phyloP scores from a whole-genome alignment of 2,888 invertebrate species.

The Notodonta dromedarius region DNA sequence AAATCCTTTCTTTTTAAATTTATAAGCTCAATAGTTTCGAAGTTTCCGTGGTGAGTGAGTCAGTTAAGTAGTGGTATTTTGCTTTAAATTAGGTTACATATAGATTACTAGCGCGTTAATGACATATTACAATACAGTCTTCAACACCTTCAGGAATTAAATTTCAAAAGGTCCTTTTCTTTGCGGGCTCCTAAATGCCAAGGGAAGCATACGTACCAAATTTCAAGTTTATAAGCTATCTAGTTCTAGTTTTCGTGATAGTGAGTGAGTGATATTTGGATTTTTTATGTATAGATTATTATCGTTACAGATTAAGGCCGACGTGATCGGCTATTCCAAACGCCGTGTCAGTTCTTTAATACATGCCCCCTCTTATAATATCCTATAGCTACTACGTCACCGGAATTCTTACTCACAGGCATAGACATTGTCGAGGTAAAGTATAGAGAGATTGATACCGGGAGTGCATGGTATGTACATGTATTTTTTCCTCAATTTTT shows the following conservation, averaged over 20 bases:
- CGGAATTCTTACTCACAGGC: slow-evolving; percentile 29
- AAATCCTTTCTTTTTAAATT: too few species aligned
- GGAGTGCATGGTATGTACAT: slow-evolving; percentile 49
- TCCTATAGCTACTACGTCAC: slow-evolving; percentile 40
- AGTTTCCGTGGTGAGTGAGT: too few species aligned
- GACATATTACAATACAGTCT: too few species aligned
- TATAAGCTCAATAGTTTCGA: too few species aligned
- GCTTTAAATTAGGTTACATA: too few species aligned
- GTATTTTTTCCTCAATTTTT: slow-evolving; percentile 27
- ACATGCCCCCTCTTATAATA: slow-evolving; percentile 33
- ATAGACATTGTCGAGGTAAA: slow-evolving; percentile 40
- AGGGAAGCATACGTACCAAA: background rate
- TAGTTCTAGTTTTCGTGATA: background rate
- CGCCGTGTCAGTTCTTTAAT: slow-evolving; percentile 42
- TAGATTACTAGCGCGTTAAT: too few species aligned
- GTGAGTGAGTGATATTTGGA: background rate
- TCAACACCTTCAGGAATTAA: too few species aligned
- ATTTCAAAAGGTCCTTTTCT: too few species aligned
- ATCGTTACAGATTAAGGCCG: slow-evolving; percentile 61
- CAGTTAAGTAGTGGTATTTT: too few species aligned
- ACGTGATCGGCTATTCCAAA: slow-evolving; percentile 42
- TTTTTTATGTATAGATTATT: slow-evolving; percentile 35
- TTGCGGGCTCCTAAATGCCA: background rate
- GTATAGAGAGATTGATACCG: slow-evolving; percentile 29
- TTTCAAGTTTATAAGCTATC: background rate